These are phyloP conservation scores for Ctenodactylus gundi DNA, from an alignment of 2,113 vertebrate species.

Conservation along the genomic window DNA sequence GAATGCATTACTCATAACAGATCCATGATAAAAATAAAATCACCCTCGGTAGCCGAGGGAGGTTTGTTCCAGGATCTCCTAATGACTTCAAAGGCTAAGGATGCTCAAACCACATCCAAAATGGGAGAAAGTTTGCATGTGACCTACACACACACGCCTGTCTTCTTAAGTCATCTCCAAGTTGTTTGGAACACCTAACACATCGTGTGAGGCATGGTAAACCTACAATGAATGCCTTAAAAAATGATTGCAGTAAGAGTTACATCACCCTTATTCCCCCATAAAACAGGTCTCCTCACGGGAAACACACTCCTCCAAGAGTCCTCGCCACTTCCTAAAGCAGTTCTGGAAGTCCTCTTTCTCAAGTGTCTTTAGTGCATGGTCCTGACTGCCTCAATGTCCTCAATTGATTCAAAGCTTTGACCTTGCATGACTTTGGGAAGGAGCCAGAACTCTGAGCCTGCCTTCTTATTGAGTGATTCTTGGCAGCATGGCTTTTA, in stretches of 20 bases:
- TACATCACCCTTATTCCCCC: neutral
- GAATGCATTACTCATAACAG: neutral
- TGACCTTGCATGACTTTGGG: neutral
- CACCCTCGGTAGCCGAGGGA: neutral
- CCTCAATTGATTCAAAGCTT: neutral
- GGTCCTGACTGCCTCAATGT: neutral
- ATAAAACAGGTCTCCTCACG: neutral
- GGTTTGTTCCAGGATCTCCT: neutral
- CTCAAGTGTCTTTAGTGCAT: neutral
- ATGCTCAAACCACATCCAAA: neutral
- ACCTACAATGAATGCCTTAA: neutral
- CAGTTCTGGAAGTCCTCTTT: neutral
- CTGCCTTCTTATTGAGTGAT: neutral
- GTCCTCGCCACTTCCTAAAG: neutral
- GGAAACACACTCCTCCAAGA: neutral
- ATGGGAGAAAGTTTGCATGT: no score
- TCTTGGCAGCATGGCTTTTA: no score
- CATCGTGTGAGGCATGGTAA: no score
- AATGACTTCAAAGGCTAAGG: neutral
- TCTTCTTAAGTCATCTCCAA: neutral
- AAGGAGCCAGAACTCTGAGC: neutral
- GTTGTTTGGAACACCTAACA: neutral
- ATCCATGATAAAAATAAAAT: neutral
- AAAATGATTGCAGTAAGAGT: neutral
- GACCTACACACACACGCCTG: neutral